A percentile compares a stretch with the other conserved stretches of the same genome.
phyloP scores from a whole-genome alignment of 2,113 vertebrate species.

The Bothrops jararaca region DNA sequence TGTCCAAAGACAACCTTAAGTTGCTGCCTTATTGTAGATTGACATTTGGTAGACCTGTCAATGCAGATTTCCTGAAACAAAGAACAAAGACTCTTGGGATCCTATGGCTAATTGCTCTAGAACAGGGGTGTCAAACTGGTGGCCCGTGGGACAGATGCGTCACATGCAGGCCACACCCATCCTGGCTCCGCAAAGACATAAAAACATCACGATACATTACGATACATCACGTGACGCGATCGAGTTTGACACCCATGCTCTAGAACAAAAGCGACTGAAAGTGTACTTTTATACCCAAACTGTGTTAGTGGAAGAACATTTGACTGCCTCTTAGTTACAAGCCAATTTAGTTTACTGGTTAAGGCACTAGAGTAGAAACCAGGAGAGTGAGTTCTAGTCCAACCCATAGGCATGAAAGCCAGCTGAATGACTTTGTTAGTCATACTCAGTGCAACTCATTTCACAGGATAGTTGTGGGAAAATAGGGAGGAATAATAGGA shows the following conservation, averaged over 20 bases:
- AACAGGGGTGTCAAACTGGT: not conserved
- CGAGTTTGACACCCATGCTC: not conserved
- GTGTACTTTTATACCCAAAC: not conserved
- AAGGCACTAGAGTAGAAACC: not conserved
- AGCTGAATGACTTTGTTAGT: not conserved
- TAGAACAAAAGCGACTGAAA: slow-evolving; percentile 4
- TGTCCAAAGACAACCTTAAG: rapidly evolving
- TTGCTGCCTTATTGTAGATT: not conserved
- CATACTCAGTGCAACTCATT: not conserved
- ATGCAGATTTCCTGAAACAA: slow-evolving; percentile 9
- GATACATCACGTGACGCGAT: no score
- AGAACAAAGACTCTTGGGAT: not conserved
- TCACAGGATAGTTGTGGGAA: not conserved
- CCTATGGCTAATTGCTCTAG: slow-evolving; percentile 7
- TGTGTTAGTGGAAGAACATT: not conserved
- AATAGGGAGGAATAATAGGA: not conserved
- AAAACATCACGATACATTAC: no score
- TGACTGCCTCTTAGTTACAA: not conserved
- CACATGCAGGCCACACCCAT: no score
- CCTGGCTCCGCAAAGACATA: no score
- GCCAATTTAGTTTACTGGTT: not conserved
- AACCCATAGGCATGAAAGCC: not conserved
- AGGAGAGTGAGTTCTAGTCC: not conserved
- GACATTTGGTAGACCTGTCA: not conserved
- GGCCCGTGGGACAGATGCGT: no score